phyloP scores from a whole-genome alignment of 2,888 invertebrate genomes.

The Alloplasta piceator region DNA sequence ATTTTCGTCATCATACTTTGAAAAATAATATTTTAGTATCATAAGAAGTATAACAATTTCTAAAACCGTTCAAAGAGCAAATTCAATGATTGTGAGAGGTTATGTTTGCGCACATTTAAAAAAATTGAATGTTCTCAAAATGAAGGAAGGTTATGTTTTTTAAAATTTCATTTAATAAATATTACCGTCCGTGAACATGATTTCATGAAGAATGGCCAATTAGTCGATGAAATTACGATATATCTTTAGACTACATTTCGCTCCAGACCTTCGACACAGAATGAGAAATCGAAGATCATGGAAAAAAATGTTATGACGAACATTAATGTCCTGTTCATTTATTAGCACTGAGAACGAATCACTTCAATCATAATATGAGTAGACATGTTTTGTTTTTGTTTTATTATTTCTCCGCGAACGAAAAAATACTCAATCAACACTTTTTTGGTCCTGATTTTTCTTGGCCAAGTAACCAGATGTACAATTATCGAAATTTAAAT shows the following conservation, averaged over 20 bases:
- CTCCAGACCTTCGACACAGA: slow-evolving; percentile 10
- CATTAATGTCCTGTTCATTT: not conserved
- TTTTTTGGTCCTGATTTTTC: too few relatives aligned
- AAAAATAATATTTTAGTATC: too few relatives aligned
- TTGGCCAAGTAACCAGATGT: too few relatives aligned
- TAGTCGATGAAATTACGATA: slow-evolving; percentile 31
- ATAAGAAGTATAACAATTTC: too few relatives aligned
- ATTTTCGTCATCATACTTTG: too few relatives aligned
- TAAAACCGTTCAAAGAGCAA: not conserved
- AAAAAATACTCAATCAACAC: too few relatives aligned
- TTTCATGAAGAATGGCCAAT: slow-evolving; percentile 55
- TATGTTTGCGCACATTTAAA: slow-evolving; percentile 25
- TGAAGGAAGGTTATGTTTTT: not conserved
- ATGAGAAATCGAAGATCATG: slow-evolving; percentile 20
- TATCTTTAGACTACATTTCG: slow-evolving; percentile 52
- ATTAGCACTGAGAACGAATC: not conserved
- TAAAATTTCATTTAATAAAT: slow-evolving; percentile 7
- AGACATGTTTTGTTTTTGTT: too few relatives aligned
- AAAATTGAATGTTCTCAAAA: too few relatives aligned
- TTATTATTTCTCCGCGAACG: too few relatives aligned
- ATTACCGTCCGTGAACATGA: slow-evolving; percentile 77
- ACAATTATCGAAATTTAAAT: too few relatives aligned
- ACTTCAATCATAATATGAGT: too few relatives aligned
- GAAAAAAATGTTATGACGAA: too few relatives aligned
- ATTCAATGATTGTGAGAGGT: slow-evolving; percentile 31